A percentile compares a stretch with the other conserved stretches of the same genome.
These are phyloP conservation scores for Ypsolopha sequella DNA, from an alignment of 2,888 invertebrate species.

Conservation along the genomic window DNA sequence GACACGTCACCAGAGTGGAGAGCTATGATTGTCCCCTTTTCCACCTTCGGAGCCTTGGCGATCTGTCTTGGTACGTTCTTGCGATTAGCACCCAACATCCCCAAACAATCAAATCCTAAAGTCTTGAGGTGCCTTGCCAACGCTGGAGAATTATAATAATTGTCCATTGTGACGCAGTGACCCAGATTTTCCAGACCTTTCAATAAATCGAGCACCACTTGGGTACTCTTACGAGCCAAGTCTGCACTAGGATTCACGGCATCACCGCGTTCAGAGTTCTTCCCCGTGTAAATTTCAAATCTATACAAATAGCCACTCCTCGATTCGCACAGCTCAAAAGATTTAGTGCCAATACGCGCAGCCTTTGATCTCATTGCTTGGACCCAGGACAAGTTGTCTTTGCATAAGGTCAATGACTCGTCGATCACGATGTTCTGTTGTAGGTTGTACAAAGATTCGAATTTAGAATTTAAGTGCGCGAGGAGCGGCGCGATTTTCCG, in stretches of 20 bases:
- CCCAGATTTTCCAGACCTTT: slow-evolving; percentile 1
- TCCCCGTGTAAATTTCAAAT: slow-evolving; percentile 9
- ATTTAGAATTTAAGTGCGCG: background rate
- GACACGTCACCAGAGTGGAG: no score
- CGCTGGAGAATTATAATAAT: slow-evolving; percentile 13
- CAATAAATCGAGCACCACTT: slow-evolving; percentile 7
- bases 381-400: slow-evolving; percentile 13
- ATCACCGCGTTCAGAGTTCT: background rate
- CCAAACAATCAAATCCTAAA: no score
- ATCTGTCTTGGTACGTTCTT: no score
- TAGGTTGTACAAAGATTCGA: slow-evolving; percentile 1
- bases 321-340: slow-evolving; percentile 15
- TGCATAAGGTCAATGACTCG: slow-evolving; percentile 16
- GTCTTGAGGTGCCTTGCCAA: slow-evolving; percentile 5
- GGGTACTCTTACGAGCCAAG: slow-evolving; percentile 10
- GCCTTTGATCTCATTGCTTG: slow-evolving; percentile 13
- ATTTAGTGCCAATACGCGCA: slow-evolving; percentile 14
- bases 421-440: slow-evolving; percentile 10
- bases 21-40: no score
- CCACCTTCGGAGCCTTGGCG: no score
- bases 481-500: slow-evolving; percentile 3
- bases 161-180: slow-evolving; percentile 12
- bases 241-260: slow-evolving; percentile 1
- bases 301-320: slow-evolving; percentile 12
- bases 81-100: no score